Base-by-base conservation (phyloP, 2,888 invertebrate species). In the Volucella bombylans region DNA sequence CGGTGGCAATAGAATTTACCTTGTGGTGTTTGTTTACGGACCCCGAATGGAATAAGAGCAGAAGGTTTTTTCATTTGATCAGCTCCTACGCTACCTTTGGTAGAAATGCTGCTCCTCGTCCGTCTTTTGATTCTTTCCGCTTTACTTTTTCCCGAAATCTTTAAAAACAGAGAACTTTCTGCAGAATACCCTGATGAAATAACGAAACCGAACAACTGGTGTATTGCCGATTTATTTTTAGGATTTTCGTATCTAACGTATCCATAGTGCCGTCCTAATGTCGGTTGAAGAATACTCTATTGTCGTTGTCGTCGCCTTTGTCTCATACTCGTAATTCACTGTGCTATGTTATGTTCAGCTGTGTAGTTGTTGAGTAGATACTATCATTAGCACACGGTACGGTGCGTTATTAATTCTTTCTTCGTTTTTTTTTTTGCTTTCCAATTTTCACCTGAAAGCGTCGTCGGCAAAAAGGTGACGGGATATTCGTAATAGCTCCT, bases 21-120 rank as follows among this genome's bases (percentile, higher is more conserved):
- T 76, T 85, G 65, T 77, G 45, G 72, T 85, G 81, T 81, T 85
- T 81, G 71, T 85, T 85, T 81, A 85, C 54, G 81, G 85, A 59
- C 15, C 31, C 31, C 10, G 38, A 83, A 77, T 45, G 57, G 49
- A 79, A 74, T 61, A 79, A 69, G 50, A 64, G 78, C 64, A 31
- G 59, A 54, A 55, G 59, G 54, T 68, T 62, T 54, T n/a, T 52
- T 18, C 52, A 43, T 31, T 61, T 61, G 12, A 39, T 52, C 67
- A 52, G 59, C 49, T 55, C 15, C 8, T 67, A 23, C 23, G 23
- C 2, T 23, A 31, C 31, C 31, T 31, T 31, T 31, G 31, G 31
- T 31, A 31, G 31, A 31, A 0, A 31, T 6, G 38, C 18, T 31
- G 1, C 14, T 38, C 9, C 62, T 38, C 31, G 31, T 76, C 67